phyloP scores from a whole-genome alignment of 2,797 vertebrate genomes.

The Coranthus polyacanthus region DNA sequence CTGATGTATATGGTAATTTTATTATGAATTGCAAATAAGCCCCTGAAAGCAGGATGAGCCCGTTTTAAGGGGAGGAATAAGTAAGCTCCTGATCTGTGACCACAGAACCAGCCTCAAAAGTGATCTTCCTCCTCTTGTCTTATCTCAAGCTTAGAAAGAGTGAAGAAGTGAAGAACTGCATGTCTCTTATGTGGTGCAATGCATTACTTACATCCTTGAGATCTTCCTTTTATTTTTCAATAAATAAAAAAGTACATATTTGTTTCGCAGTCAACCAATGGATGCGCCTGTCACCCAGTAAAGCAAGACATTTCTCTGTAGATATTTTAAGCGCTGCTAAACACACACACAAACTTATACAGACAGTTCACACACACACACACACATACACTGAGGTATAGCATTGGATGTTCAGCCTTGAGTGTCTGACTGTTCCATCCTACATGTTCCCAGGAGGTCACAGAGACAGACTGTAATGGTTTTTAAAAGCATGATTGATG shows the following conservation, averaged over 20 bases:
- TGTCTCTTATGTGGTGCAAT: background rate
- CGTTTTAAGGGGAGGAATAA: too few species aligned
- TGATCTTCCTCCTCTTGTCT: too few species aligned
- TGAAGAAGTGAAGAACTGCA: background rate
- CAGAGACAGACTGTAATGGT: slow-evolving; percentile 65
- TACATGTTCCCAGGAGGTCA: slow-evolving; percentile 51
- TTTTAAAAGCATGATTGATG: slow-evolving; percentile 69
- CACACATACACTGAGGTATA: slow-evolving; percentile 14
- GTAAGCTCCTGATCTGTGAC: too few species aligned
- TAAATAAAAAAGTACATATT: slow-evolving; percentile 17
- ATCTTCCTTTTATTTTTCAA: background rate
- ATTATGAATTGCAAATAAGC: too few species aligned
- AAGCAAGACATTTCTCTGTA: slow-evolving; percentile 26
- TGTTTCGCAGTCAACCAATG: slow-evolving; percentile 3
- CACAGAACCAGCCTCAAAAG: too few species aligned
- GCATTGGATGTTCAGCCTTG: slow-evolving; percentile 52
- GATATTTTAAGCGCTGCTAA: slow-evolving; percentile 2
- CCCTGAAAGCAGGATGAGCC: too few species aligned
- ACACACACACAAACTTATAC: slow-evolving; percentile 18
- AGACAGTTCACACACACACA: slow-evolving; percentile 14
- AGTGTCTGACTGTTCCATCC: slow-evolving; percentile 45
- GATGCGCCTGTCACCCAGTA: slow-evolving; percentile 34
- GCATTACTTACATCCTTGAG: background rate
- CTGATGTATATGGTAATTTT: too few species aligned
- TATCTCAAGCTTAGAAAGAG: background rate